Percentiles rank a stretch among this genome's conserved stretches.
Conservation (phyloP, 1,140 invertebrate genomes). For the Helicoverpa zea region DNA sequence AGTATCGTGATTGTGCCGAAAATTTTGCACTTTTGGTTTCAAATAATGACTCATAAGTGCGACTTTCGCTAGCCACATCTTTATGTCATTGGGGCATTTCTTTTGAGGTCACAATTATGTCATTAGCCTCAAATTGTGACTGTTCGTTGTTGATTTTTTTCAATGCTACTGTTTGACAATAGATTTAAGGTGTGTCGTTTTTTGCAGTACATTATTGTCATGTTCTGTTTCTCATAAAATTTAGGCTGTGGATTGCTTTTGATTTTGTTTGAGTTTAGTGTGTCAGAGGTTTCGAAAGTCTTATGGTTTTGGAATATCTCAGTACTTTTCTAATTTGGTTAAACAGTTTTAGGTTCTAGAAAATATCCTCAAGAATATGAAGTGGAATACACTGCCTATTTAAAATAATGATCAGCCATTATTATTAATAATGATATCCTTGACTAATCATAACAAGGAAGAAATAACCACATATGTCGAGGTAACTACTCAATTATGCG, state of each 20-base stretch:
- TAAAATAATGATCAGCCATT: conserved; percentile 2
- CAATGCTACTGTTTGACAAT: conserved; percentile 10
- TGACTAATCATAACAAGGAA: conserved; percentile 1
- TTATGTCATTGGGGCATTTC: conserved; percentile 43
- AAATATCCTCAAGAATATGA: too few relatives aligned
- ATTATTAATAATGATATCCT: conserved; percentile 23
- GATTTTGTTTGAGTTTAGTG: background rate
- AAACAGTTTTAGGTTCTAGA: too few relatives aligned
- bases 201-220: background rate
- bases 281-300: too few relatives aligned
- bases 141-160: conserved; percentile 21
- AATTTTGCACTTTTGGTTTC: conserved; percentile 46
- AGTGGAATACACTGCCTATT: background rate
- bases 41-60: conserved; percentile 44
- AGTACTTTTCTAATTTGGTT: too few relatives aligned
- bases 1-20: conserved; percentile 33
- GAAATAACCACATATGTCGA: conserved; percentile 7
- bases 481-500: background rate
- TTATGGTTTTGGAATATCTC: too few relatives aligned
- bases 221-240: conserved; percentile 24
- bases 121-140: conserved; percentile 37
- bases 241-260: background rate
- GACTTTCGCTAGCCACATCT: conserved; percentile 46
- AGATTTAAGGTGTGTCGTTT: conserved; percentile 20
- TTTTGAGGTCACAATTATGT: conserved; percentile 46